Evolutionary conservation across 2,888 invertebrate genomes (phyloP).

Genomic region (Xanthia togata): DNA sequence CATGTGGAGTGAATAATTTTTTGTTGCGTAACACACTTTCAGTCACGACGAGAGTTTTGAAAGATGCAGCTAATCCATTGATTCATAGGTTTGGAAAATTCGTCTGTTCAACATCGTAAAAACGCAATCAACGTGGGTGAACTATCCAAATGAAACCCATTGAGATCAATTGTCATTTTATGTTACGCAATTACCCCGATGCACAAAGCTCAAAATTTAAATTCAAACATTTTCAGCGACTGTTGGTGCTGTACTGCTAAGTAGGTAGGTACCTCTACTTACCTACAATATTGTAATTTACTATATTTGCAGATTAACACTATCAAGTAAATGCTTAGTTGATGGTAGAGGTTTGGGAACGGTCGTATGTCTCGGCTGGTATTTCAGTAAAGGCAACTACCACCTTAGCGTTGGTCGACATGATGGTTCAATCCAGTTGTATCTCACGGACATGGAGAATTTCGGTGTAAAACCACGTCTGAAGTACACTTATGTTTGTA

Average conservation of each 20-base stretch:
- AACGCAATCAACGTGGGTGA: too few species aligned
- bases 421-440: constrained; percentile 87
- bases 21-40: too few species aligned
- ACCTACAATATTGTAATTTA: not conserved
- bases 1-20: not conserved
- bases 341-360: constrained; percentile 85
- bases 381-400: constrained; percentile 72
- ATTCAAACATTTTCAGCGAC: not conserved
- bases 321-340: constrained; percentile 82
- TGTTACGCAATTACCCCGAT: too few species aligned
- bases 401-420: constrained; percentile 87
- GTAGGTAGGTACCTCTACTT: not conserved
- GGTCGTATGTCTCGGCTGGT: constrained; percentile 86
- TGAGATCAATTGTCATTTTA: too few species aligned
- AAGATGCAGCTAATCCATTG: too few species aligned
- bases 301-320: constrained; percentile 72
- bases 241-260: not conserved
- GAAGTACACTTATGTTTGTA: constrained; percentile 85
- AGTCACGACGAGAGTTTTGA: too few species aligned
- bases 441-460: constrained; percentile 87
- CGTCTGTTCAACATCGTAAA: too few species aligned
- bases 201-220: not conserved
- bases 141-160: too few species aligned
- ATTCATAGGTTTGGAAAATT: too few species aligned
- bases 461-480: constrained; percentile 81